Evolutionary conservation across 2,113 vertebrate genomes (phyloP), one percentile per base, ranked within the genome.

Genomic region (Mormoops blainvillei): DNA sequence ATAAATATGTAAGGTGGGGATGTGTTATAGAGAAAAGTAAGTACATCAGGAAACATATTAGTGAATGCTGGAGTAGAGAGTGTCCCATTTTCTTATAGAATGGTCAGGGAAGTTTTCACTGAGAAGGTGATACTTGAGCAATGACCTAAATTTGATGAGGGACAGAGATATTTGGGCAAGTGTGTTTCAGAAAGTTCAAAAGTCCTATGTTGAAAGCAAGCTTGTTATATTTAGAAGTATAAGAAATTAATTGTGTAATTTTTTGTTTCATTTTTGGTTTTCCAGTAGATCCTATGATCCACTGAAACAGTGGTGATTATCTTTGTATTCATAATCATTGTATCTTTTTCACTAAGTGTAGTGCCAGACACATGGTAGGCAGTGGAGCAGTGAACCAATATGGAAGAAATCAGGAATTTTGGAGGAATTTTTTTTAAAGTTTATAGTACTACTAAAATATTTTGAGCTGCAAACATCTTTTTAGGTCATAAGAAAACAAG

Each of bases 251-350:
- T 50, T 83, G 36, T 81, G 12, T 73, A 71, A 73, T 86, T 86
- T 67, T 71, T 67, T 82, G n/a, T 82, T 87, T 92, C 58, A n/a
- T 82, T n/a, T 87, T 87, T 92, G 26, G 22, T 87, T 91, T 68
- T 43, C n/a, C 28, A 18, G n/a, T 54, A 73, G 28, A 87, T 63
- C 87, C 52, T 95, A 52, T 67, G 67, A 52, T 67, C 18, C 31
- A 87, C 45, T 36, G 70, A 74, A 63, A 52, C 52, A 41, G 43
- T 65, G 71, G 24, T 7, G 48, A 56, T 86, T 31, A 50, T 80
- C 58, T 78, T 28, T 87, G 54, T 74, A 19, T 88, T 82, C 48
- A 45, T 74, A 68, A 77, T 84, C 26, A 71, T 63, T 73, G 8
- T 67, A 52, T 67, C 36, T 31, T 81, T 63, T 22, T 4, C 45